Conservation (phyloP, 2,888 invertebrate genomes). For the Pseudococcus viburni region DNA sequence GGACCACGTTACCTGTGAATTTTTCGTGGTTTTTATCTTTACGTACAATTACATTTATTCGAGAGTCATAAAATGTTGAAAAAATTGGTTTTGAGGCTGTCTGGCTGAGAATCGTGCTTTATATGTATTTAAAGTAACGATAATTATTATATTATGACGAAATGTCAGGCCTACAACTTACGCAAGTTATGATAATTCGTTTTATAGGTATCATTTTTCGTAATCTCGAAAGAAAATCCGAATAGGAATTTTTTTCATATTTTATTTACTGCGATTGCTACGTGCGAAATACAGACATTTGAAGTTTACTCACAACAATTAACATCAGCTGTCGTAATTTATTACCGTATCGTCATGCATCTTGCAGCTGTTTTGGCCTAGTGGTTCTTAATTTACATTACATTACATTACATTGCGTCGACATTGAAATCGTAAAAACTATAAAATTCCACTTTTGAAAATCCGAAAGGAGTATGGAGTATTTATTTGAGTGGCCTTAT, state of each 20-base stretch:
- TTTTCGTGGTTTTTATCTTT: too few species aligned
- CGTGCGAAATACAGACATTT: background rate
- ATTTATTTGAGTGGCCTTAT: background rate
- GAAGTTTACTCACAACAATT: background rate
- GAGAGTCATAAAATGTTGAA: too few species aligned
- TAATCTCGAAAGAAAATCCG: conserved; percentile 10
- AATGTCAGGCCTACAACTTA: background rate
- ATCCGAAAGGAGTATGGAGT: background rate
- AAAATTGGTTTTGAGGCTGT: too few species aligned
- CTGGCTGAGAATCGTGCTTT: too few species aligned
- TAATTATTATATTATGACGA: background rate
- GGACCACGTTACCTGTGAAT: too few species aligned
- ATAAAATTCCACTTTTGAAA: conserved; percentile 14
- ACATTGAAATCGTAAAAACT: background rate
- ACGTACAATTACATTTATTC: too few species aligned
- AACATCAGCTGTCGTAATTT: conserved; percentile 27
- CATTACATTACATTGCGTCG: background rate
- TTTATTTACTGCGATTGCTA: background rate
- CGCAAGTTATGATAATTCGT: background rate
- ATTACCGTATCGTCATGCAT: conserved; percentile 31
- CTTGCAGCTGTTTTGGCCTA: conserved; percentile 38
- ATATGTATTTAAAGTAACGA: too few species aligned
- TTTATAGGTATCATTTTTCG: background rate
- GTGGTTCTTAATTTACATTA: conserved; percentile 27
- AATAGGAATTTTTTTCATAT: background rate